Percentiles rank a stretch among this genome's conserved stretches.
Conservation (phyloP, 2,888 invertebrate genomes). For the Pachycephus smyrnensis region DNA sequence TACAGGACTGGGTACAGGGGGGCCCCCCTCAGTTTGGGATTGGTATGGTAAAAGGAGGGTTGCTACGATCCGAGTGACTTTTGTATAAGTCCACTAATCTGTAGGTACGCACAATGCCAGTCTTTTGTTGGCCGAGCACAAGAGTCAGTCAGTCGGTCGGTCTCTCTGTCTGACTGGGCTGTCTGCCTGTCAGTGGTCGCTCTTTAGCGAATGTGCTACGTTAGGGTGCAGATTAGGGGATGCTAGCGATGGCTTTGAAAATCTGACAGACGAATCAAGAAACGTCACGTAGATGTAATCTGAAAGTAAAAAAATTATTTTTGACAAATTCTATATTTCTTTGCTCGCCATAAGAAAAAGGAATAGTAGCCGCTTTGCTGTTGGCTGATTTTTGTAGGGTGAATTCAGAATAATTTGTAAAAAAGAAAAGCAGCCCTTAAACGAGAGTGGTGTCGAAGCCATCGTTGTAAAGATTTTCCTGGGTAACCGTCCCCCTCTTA, state of each 20-base stretch:
- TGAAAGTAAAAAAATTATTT: background rate
- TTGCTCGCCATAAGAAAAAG: background rate
- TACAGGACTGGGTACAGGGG: conserved; percentile 11
- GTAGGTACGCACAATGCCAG: conserved; percentile 56
- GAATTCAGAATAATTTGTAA: background rate
- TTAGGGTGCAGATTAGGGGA: background rate
- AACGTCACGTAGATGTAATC: background rate
- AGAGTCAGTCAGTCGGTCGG: conserved; percentile 41
- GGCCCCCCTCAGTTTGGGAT: conserved; percentile 5
- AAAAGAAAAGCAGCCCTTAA: background rate
- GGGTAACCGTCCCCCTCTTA: conserved; percentile 42
- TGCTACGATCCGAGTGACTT: conserved; percentile 43
- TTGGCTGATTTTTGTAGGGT: background rate
- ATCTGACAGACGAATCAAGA: background rate
- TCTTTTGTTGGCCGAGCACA: conserved; percentile 38
- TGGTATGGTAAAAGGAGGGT: conserved; percentile 17
- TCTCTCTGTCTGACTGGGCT: conserved; percentile 26
- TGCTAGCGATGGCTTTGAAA: conserved; percentile 8
- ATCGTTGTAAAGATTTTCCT: conserved; percentile 41
- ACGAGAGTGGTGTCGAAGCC: conserved; percentile 19
- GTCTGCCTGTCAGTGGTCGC: conserved; percentile 5
- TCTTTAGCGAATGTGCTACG: background rate
- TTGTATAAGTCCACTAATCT: conserved; percentile 63
- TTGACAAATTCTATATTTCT: background rate
- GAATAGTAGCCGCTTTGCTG: background rate